Evolutionary conservation across 2,888 invertebrate species (phyloP).

Genomic region (Coenonympha glycerion): DNA sequence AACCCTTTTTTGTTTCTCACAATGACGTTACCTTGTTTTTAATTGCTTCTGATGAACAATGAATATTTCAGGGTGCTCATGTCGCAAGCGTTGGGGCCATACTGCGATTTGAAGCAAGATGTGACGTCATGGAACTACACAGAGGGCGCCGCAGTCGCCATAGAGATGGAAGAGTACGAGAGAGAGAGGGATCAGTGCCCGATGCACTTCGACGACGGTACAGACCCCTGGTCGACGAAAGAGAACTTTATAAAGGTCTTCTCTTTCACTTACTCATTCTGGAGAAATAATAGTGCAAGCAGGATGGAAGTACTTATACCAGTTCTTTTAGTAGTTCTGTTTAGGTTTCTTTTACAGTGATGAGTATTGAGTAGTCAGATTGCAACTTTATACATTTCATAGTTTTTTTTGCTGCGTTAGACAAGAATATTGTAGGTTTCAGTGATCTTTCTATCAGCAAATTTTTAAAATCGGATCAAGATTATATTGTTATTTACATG

Average conservation of each 20-base stretch:
- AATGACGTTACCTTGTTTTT: no score
- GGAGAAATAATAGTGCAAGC: conserved; percentile 48
- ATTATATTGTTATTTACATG: no score
- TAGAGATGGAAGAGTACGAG: conserved; percentile 94
- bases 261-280: conserved; percentile 55
- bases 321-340: conserved; percentile 33
- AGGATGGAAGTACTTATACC: conserved; percentile 35
- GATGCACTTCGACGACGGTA: conserved; percentile 97
- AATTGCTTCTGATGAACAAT: no score
- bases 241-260: conserved; percentile 85
- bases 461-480: no score
- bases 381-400: not conserved
- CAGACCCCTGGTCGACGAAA: conserved; percentile 86
- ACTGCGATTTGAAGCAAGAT: conserved; percentile 91
- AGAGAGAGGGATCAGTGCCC: conserved; percentile 97
- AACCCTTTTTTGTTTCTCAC: no score
- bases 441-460: no score
- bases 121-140: conserved; percentile 91
- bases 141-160: conserved; percentile 93
- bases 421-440: no score
- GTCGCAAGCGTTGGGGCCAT: conserved; percentile 93
- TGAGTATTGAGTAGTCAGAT: not conserved
- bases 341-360: not conserved
- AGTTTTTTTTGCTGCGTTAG: no score
- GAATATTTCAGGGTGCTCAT: conserved; percentile 71